Base-by-base conservation (phyloP, 2,113 vertebrate genomes). In the Alectura lathami region DNA sequence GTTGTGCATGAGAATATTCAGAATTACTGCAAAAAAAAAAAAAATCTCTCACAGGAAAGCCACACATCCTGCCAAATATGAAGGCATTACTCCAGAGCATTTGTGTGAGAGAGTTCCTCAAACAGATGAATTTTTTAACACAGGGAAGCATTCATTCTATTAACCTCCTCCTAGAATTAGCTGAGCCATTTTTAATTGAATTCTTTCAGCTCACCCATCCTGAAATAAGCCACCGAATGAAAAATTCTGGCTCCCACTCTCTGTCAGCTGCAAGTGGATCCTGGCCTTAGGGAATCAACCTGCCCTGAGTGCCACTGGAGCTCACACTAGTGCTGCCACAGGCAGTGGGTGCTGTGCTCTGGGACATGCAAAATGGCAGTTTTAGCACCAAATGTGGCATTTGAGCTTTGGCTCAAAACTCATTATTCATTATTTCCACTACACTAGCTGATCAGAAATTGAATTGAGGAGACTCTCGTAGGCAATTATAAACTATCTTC, bases 181-280 rank as follows among this genome's bases (percentile, higher is more conserved):
- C 70, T 27, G 74, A 89, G 77, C 81, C 81, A 89, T 79, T 91
- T 96, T 79, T 68, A 78, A 91, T 75, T 72, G 26, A 84, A 85
- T 94, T 87, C 74, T 72, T 79, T 82, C 34, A 63, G 53, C 69
- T 89, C 69, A 87, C 48, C 38, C 77, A 51, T 43, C 69, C 89
- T 54, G 74, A 94, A 94, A 84, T 64, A 72, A 95, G 62, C 51
- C 62, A 60, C 5, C 82, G 89, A 92, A 89, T 76, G 77, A 85
- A 92, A 93, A 82, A 68, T 76, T 82, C 79, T 62, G n/a, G 17
- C 62, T 92, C 66, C 62, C 42, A 17, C 1, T 3, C 11, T 64
- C 84, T 60, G 51, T 68, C 48, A 85, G 34, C 82, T 85, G 84
- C 42, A 88, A 89, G 34, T 32, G 54, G 56, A 63, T 74, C 3